These are phyloP conservation scores for Engraulis encrasicolus DNA, from an alignment of 2,113 vertebrate species.

Conservation along the genomic window DNA sequence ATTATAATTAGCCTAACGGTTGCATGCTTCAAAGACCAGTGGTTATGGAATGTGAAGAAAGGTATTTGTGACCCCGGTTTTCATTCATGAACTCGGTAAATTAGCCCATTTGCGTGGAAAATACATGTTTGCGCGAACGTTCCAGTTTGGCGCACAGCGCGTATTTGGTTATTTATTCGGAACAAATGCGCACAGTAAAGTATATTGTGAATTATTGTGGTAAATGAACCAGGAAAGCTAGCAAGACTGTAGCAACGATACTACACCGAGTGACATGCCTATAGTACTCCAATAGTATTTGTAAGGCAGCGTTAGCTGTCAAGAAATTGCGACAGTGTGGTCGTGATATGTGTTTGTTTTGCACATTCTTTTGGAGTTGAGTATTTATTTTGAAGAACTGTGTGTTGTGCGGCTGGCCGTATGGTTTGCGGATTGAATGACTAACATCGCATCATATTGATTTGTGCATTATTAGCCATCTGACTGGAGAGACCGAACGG, in stretches of 20 bases:
- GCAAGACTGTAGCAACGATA: background rate
- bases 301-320: background rate
- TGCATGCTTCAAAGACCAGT: background rate
- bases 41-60: background rate
- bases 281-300: background rate
- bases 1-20: background rate
- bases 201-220: background rate
- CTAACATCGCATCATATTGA: background rate
- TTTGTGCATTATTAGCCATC: conserved; percentile 7
- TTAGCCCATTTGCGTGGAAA: background rate
- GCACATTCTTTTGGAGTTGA: background rate
- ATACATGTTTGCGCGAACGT: background rate
- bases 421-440: background rate
- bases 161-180: background rate
- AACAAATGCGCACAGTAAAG: background rate
- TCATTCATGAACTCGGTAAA: background rate
- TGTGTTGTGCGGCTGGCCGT: background rate
- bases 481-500: background rate
- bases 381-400: background rate
- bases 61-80: background rate
- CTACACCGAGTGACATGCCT: background rate
- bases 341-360: background rate
- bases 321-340: background rate
- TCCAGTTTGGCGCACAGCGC: background rate
- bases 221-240: background rate